These are phyloP conservation scores for Chaetodon trifasciatus DNA, from an alignment of 2,797 vertebrate species.

Conservation along the genomic window DNA sequence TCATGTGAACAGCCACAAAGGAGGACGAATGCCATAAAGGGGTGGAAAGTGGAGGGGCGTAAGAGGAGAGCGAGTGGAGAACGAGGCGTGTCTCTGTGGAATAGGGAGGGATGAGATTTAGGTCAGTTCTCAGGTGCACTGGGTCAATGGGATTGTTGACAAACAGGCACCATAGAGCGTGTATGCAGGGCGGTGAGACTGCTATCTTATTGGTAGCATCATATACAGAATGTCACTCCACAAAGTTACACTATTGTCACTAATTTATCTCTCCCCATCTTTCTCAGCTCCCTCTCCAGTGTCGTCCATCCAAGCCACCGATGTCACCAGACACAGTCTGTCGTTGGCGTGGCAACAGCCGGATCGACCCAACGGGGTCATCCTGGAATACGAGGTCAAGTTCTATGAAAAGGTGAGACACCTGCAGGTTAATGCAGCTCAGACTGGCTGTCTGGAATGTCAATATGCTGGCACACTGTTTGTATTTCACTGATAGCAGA, in stretches of 20 bases:
- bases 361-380: conserved; percentile 96
- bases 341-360: conserved; percentile 96
- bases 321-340: conserved; percentile 95
- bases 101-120: conserved; percentile 52
- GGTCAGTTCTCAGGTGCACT: conserved; percentile 65
- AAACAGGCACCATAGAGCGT: conserved; percentile 19
- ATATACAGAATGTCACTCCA: neutral
- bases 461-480: conserved; percentile 53
- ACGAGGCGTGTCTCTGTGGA: conserved; percentile 49
- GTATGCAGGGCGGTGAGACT: neutral
- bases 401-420: conserved; percentile 97
- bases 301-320: conserved; percentile 93
- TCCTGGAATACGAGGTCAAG: conserved; percentile 98
- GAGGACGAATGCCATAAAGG: conserved; percentile 39
- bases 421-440: conserved; percentile 62
- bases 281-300: conserved; percentile 94
- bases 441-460: conserved; percentile 43
- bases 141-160: conserved; percentile 62
- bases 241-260: conserved; percentile 8
- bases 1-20: conserved; percentile 65
- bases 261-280: conserved; percentile 39
- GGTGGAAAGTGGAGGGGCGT: conserved; percentile 32
- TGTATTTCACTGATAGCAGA: conserved; percentile 38
- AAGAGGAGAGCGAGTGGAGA: conserved; percentile 39
- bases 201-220: neutral